Conservation (phyloP, 2,113 vertebrate species). For the Chrysochloris asiatica region DNA sequence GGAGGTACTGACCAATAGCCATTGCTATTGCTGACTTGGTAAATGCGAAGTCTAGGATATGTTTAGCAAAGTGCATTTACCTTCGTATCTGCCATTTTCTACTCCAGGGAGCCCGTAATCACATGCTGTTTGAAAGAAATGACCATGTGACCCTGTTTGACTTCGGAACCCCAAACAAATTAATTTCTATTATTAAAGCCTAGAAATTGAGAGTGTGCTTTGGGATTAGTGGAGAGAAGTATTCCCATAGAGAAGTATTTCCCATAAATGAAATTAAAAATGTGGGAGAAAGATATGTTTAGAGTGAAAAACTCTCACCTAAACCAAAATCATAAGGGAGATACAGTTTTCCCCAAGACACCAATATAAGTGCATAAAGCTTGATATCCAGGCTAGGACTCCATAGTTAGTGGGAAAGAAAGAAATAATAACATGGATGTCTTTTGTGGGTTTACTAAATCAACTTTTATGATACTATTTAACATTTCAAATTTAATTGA, state of each 20-base stretch:
- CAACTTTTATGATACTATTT: neutral
- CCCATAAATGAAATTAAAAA: neutral
- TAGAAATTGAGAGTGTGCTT: neutral
- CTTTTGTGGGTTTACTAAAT: neutral
- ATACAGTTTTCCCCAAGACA: neutral
- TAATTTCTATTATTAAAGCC: constrained; percentile 27
- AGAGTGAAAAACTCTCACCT: neutral
- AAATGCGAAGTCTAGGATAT: constrained; percentile 1
- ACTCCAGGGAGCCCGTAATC: neutral
- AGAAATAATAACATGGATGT: neutral
- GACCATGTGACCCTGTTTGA: constrained; percentile 7
- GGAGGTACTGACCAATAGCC: neutral
- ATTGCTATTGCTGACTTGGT: constrained; percentile 24
- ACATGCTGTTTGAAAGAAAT: constrained; percentile 42
- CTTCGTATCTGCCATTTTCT: constrained; percentile 56
- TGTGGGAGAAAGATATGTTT: neutral
- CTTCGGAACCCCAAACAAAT: neutral
- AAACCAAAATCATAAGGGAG: neutral
- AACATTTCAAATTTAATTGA: neutral
- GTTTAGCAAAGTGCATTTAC: constrained; percentile 11
- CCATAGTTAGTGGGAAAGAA: neutral
- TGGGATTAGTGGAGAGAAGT: neutral
- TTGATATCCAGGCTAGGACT: neutral
- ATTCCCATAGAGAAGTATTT: neutral
- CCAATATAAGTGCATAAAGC: neutral